Evolutionary conservation across 1,140 invertebrate species (phyloP), one percentile per base, ranked within the genome.

Genomic region (Neuroterus valhalla): DNA sequence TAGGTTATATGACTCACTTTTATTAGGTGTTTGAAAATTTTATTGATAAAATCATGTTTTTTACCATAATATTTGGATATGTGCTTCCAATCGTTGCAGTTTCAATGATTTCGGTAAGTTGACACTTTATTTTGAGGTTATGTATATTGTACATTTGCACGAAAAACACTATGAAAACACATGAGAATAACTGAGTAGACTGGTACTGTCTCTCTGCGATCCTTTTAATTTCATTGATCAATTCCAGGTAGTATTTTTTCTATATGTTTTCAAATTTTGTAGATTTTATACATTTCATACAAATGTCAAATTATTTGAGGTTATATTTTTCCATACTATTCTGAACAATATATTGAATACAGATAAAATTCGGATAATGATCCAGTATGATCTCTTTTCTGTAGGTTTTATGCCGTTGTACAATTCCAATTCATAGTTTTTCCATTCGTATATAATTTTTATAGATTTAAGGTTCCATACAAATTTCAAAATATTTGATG

Each of bases 31-130:
- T 46, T 17, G 19, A 17, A n/a, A 38, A 70, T 72, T 68, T 17
- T 19, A 17, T 0, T 15, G 12, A 17, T 4, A 48, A 19, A 42
- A 68, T 11, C 12, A 77, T 77, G 76, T 46, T 44, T 55, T 26
- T 71, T 1, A 68, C 68, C 4, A 26, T 46, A n/a, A 21, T 73
- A 46, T 74, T 48, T 23, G 2, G 62, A 42, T 77, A 55, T 62
- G n/a, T 77, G 15, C 1, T 71, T 10, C 45, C 71, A 2, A 38
- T 52, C 44, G 8, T 71, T 55, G 50, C 68, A 3, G 42, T 42
- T 17, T 19, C 71, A 43, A 6, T 73, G 68, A 31, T 73, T 55
- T 19, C 74, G 72, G 76, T 77, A 68, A 23, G 76, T 62, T 66
- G 15, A 2, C n/a, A 0, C 6, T 12, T 8, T 17, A 10, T 19